phyloP scores from a whole-genome alignment of 1,140 invertebrate genomes.

The Neodiprion fabricii region DNA sequence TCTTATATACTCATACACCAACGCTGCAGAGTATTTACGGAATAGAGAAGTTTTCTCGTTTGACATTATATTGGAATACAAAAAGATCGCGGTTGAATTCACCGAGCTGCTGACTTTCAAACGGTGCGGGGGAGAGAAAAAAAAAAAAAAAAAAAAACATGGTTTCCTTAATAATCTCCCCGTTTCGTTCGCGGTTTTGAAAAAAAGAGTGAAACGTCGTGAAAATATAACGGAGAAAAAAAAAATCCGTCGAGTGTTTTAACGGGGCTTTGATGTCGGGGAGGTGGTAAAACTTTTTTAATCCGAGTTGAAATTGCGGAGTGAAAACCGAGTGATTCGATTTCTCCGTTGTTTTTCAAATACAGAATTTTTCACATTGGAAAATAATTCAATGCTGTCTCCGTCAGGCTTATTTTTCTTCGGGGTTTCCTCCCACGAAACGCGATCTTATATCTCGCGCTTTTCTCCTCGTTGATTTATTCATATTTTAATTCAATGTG shows the following conservation, averaged over 20 bases:
- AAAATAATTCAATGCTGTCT: not conserved
- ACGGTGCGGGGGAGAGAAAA: no score
- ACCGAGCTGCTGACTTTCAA: not conserved
- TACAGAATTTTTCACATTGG: not conserved
- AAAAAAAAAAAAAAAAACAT: no score
- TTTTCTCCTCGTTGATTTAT: not conserved
- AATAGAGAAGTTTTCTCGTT: not conserved
- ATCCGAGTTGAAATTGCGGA: not conserved
- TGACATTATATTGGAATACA: no score
- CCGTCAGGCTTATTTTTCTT: not conserved
- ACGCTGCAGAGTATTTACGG: not conserved
- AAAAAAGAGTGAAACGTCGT: not conserved
- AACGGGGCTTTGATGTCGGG: not conserved
- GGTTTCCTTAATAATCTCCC: no score
- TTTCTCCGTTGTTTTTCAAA: not conserved
- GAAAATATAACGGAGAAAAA: not conserved
- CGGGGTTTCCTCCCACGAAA: not conserved
- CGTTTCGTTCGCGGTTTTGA: no score
- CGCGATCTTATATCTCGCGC: no score
- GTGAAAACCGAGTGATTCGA: not conserved
- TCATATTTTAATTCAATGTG: constrained; percentile 8
- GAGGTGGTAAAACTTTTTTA: not conserved
- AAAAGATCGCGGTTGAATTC: no score
- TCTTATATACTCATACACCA: not conserved
- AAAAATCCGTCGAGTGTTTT: not conserved